Percentiles rank a stretch among this genome's conserved stretches.
Evolutionary conservation across 2,797 vertebrate species (phyloP).

Genomic region (Cyprinodon diabolis): DNA sequence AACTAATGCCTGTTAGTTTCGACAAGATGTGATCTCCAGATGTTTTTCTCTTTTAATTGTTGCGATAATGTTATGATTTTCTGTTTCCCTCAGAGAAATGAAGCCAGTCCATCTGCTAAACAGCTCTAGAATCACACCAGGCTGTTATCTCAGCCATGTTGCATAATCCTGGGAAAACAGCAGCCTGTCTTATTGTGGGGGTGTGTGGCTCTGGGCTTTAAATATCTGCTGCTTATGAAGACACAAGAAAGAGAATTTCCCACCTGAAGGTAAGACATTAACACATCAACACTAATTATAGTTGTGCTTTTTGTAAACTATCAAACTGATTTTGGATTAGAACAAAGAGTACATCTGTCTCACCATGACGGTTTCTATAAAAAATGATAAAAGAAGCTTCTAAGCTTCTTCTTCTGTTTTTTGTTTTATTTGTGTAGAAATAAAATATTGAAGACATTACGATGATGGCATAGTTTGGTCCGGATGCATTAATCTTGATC

Average conservation of each 20-base stretch:
- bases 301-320: background rate
- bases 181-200: slow-evolving; percentile 14
- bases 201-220: slow-evolving; percentile 25
- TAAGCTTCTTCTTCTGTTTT: background rate
- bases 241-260: slow-evolving; percentile 1
- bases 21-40: no score
- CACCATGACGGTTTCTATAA: background rate
- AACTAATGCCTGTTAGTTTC: no score
- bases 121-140: background rate
- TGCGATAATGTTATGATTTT: no score
- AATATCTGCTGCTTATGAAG: slow-evolving; percentile 5
- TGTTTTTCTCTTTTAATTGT: no score
- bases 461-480: background rate
- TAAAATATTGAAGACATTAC: background rate
- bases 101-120: background rate
- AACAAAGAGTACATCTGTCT: background rate
- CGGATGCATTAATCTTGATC: no score
- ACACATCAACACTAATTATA: background rate
- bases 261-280: slow-evolving; percentile 39
- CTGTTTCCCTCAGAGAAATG: background rate
- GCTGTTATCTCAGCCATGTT: background rate
- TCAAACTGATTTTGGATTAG: background rate
- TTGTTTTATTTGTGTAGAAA: background rate
- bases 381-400: background rate
- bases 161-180: slow-evolving; percentile 39